Percentiles rank a stretch among this genome's conserved stretches.
phyloP scores from a whole-genome alignment of 2,113 vertebrate species.

The Ceyx melanurus region DNA sequence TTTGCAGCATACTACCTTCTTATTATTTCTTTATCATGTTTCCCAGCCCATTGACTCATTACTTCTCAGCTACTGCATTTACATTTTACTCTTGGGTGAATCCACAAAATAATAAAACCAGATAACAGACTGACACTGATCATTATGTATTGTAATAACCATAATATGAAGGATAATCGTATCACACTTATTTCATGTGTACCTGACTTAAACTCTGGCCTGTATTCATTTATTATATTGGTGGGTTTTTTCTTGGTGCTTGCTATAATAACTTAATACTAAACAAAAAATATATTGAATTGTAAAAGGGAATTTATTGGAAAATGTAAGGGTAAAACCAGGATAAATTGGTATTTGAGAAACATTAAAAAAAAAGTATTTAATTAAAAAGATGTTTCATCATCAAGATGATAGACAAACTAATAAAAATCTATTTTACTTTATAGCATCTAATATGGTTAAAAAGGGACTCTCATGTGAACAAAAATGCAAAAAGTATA shows the following conservation, averaged over 20 bases:
- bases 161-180: constrained; percentile 60
- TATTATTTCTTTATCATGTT: constrained; percentile 68
- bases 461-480: constrained; percentile 32
- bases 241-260: neutral
- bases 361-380: neutral
- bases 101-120: constrained; percentile 69
- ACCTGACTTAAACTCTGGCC: constrained; percentile 50
- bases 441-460: constrained; percentile 26
- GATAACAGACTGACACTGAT: constrained; percentile 64
- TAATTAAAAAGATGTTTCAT: constrained; percentile 31
- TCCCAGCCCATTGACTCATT: constrained; percentile 62
- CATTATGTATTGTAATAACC: constrained; percentile 71
- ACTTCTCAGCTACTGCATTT: constrained; percentile 70
- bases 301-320: neutral
- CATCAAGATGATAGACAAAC: constrained; percentile 35
- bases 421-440: constrained; percentile 46
- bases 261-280: constrained; percentile 26
- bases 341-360: neutral
- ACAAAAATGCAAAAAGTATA: constrained; percentile 45
- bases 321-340: constrained; percentile 38
- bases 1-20: constrained; percentile 39
- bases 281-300: constrained; percentile 19
- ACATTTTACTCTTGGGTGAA: constrained; percentile 72
- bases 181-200: constrained; percentile 43
- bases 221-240: neutral